Evolutionary conservation across 1,140 invertebrate genomes (phyloP), one percentile per base, ranked within the genome.

Genomic region (Pteromalus puparum): DNA sequence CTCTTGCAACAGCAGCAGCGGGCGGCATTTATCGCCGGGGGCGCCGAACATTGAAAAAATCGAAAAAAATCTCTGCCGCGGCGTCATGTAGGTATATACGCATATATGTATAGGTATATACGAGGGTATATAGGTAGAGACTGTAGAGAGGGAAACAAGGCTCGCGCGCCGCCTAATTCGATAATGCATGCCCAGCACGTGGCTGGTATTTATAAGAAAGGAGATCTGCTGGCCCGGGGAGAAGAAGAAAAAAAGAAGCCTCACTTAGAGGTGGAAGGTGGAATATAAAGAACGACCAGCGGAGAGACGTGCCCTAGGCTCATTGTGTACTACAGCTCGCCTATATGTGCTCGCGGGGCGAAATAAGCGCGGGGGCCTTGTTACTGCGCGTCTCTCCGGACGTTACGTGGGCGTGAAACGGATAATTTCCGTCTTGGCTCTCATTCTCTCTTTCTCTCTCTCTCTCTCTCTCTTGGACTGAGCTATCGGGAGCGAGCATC

Each of bases 391-490:
- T 83, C 38, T 42, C 38, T n/a, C 42, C 81, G 81, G 24, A 72
- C 67, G 28, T 72, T 80, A 84, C 83, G 83, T 75, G 83, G 83
- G 72, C 83, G 77, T 84, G 83, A 84, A 84, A 84, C 83, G 83
- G 77, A 80, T 80, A 80, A 84, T 84, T 80, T 84, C 77, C 76
- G 75, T 38, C 79, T 81, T 70, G 80, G 42, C 21, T 61, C 65
- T 61, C 46, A 76, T 76, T 5, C 6, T 34, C 26, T n/a, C 28
- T 48, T 0, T 9, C 42, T 13, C 42, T 12, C 42, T 46, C 42
- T 46, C 42, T 9, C 42, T 46, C 42, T 5, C 42, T 46, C 3
- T 12, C 3, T 46, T 3, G 3, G 46, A 48, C 46, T 26, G 15
- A 68, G 79, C 38, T 70, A 80, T 80, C 46, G 72, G 68, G 30